Evolutionary conservation across 2,888 invertebrate species (phyloP), one percentile per base, ranked within the genome.

Genomic region (Caprella mutica): DNA sequence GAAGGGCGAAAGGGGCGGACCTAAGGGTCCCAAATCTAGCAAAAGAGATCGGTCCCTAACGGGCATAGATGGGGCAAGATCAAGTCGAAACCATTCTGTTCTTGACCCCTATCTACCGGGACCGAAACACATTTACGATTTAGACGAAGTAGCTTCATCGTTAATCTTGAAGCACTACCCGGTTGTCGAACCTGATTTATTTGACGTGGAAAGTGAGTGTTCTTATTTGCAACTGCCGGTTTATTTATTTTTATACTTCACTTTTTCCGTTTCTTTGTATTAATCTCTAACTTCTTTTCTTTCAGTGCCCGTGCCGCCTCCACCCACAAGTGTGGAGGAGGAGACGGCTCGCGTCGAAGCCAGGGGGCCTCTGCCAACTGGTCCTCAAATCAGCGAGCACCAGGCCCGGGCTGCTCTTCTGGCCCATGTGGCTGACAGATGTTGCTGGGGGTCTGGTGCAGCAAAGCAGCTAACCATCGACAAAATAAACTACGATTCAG

Each of bases 371-470:
- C 61, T 58, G 23, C 65, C 57, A 27, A 48, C 54, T 6, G 62
- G 46, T 39, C 61, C 51, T 17, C 61, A 62, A 44, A 52, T 65
- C 48, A 61, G 59, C n/a, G 75, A 75, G 65, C 69, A 73, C 42
- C 71, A 74, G 54, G 77, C 75, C 1, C 68, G 75, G 55, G 69
- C 73, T 33, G 75, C 75, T 1, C 68, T 77, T 23, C 64, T 74
- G 30, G 67, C 70, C 17, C 71, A 72, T 66, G 75, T 75, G n/a
- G 70, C 72, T 26, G 70, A 73, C 43, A 71, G 75, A 66, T 77
- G 76, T 66, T 77, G 77, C 68, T 77, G 76, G 71, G 77, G 77
- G 12, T 71, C 69, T 53, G 70, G 71, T 6, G 74, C 77, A 12
- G 77, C 75, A 4, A 68, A 71, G 57, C 69, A 75, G 53, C 72